Evolutionary conservation across 2,888 invertebrate species (phyloP), one percentile per base, ranked within the genome.

Genomic region (Patella ulyssiponensis): DNA sequence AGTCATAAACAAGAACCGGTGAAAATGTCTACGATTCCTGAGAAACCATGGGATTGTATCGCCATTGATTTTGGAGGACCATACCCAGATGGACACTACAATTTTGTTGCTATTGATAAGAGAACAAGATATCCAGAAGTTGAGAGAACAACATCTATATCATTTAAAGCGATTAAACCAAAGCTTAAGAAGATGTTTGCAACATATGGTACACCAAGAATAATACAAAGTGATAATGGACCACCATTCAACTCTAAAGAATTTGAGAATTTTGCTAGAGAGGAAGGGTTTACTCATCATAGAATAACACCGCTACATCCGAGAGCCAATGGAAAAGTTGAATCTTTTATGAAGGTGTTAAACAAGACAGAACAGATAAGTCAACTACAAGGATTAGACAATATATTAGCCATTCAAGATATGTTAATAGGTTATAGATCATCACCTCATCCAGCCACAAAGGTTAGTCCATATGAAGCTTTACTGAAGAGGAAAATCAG

Each of bases 261-360:
- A 44, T 79, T 81, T 69, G 69, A 9, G 14, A 58, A 77, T 11
- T 82, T 81, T 78, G 76, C 77, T 20, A 44, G n/a, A 44, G 76
- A 76, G 73, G 74, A 77, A 56, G 80, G 79, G 52, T 79, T 82
- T 52, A 12, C 73, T n/a, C 82, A 82, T 69, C 81, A 80, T 51
- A 27, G 51, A 64, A 70, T 80, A 15, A 82, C 76, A 71, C 81
- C 80, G 27, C 53, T 56, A 17, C 78, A 80, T 52, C 79, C 80
- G 17, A 70, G 74, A 75, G 79, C 80, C 12, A 82, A 82, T 76
- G 82, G 82, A 1, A 74, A 79, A 69, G 78, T 78, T 20, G 79
- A 81, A 58, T 74, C 54, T 20, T 79, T 79, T 51, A 81, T 79
- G 77, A 79, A 80, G 54, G 12, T 80, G 54, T 53, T 79, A 12